phyloP scores from a whole-genome alignment of 2,797 vertebrate genomes.

The Tapera naevia region DNA sequence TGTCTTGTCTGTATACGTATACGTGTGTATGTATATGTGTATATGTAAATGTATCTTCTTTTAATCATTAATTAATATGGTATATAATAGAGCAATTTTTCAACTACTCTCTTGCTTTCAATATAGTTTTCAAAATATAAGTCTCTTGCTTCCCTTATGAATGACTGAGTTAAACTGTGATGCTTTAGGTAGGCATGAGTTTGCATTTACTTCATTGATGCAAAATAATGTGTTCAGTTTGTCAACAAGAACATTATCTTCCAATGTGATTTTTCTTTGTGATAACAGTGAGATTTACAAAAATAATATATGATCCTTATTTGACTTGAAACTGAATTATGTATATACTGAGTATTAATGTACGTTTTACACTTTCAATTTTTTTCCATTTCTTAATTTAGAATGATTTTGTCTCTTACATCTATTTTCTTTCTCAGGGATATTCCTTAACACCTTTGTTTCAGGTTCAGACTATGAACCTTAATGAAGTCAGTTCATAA shows the following conservation, averaged over 20 bases:
- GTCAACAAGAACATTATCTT: not conserved
- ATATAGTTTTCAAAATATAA: not conserved
- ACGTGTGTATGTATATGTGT: too few species aligned
- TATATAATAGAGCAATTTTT: not conserved
- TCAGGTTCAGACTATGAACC: not conserved
- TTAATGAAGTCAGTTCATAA: conserved; percentile 49
- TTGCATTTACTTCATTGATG: not conserved
- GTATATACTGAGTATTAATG: not conserved
- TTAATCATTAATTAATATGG: not conserved
- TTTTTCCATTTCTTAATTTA: not conserved
- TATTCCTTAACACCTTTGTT: not conserved
- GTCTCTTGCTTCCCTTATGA: not conserved
- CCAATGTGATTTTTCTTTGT: not conserved
- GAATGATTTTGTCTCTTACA: not conserved
- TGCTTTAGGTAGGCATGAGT: not conserved
- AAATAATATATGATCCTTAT: not conserved
- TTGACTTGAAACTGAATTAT: not conserved
- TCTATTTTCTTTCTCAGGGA: not conserved
- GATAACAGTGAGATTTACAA: not conserved
- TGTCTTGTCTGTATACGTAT: too few species aligned
- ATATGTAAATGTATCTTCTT: not conserved
- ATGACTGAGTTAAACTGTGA: not conserved
- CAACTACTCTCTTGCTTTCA: not conserved
- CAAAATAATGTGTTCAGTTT: not conserved
- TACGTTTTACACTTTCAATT: not conserved